Conservation (phyloP, 2,888 invertebrate species). For the Nemapogon koenigi region DNA sequence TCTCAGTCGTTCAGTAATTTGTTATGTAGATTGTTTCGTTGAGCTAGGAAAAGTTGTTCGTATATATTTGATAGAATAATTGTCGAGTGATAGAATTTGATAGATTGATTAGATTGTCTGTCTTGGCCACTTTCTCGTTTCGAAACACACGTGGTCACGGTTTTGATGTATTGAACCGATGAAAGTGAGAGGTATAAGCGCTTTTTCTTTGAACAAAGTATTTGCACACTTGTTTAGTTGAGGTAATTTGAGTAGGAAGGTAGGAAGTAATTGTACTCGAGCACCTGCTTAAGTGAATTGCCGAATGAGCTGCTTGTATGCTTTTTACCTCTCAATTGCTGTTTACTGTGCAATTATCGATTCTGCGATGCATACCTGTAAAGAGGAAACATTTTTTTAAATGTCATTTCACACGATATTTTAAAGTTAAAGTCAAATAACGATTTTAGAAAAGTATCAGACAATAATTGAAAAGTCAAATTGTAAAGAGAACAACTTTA, state of each 20-base stretch:
- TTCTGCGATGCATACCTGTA: too few species aligned
- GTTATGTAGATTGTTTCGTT: constrained; percentile 15
- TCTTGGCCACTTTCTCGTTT: constrained; percentile 45
- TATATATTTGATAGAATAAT: constrained; percentile 19
- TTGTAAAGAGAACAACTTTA: too few species aligned
- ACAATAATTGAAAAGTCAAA: too few species aligned
- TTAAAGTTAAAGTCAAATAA: too few species aligned
- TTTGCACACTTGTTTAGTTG: constrained; percentile 27
- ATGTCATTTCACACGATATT: too few species aligned
- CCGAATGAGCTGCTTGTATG: too few species aligned
- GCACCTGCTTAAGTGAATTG: constrained; percentile 12
- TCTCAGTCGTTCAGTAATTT: constrained; percentile 2
- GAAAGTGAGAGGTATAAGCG: constrained; percentile 53
- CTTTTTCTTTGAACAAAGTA: constrained; percentile 50
- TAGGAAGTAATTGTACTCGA: constrained; percentile 13
- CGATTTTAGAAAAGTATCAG: too few species aligned
- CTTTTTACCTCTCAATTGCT: too few species aligned
- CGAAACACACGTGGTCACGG: constrained; percentile 25
- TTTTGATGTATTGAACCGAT: constrained; percentile 22
- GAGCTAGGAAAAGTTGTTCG: constrained; percentile 30
- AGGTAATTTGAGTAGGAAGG: constrained; percentile 6
- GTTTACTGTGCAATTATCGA: too few species aligned
- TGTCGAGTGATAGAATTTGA: constrained; percentile 24
- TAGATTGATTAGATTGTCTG: too few species aligned
- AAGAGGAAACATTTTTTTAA: too few species aligned